phyloP scores from a whole-genome alignment of 2,888 invertebrate species.

The Aethes cnicana region DNA sequence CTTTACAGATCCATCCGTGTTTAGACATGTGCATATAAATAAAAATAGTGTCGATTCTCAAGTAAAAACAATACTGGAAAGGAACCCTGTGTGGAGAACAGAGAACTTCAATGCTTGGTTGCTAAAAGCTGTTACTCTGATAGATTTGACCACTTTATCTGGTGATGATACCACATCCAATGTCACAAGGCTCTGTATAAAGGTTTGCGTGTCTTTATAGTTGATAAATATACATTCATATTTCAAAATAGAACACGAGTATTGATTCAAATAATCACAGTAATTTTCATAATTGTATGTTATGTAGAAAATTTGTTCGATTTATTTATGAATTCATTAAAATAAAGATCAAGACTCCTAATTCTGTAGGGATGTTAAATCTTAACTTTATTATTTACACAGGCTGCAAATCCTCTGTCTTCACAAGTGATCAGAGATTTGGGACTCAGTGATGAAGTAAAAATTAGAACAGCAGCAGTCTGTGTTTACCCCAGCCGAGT shows the following conservation, averaged over 20 bases:
- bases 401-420: constrained; percentile 82
- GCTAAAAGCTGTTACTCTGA: constrained; percentile 90
- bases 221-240: too few species aligned
- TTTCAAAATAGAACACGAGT: too few species aligned
- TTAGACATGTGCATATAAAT: constrained; percentile 56
- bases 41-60: constrained; percentile 60
- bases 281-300: too few species aligned
- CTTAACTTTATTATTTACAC: constrained; percentile 32
- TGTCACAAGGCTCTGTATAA: constrained; percentile 90
- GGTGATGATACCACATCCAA: constrained; percentile 91
- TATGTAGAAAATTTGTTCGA: too few species aligned
- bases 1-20: constrained; percentile 45
- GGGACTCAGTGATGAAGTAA: constrained; percentile 52
- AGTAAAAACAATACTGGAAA: constrained; percentile 51
- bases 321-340: too few species aligned
- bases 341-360: too few species aligned
- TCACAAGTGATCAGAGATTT: constrained; percentile 45
- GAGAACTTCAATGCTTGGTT: constrained; percentile 88
- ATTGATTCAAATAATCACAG: too few species aligned
- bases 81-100: constrained; percentile 61
- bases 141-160: constrained; percentile 96
- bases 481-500: constrained; percentile 97
- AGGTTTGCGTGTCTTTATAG: too few species aligned
- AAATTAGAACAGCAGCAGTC: constrained; percentile 91
- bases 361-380: too few species aligned